Conservation (phyloP, 2,888 invertebrate species). For the Prionchulus punctatus region DNA sequence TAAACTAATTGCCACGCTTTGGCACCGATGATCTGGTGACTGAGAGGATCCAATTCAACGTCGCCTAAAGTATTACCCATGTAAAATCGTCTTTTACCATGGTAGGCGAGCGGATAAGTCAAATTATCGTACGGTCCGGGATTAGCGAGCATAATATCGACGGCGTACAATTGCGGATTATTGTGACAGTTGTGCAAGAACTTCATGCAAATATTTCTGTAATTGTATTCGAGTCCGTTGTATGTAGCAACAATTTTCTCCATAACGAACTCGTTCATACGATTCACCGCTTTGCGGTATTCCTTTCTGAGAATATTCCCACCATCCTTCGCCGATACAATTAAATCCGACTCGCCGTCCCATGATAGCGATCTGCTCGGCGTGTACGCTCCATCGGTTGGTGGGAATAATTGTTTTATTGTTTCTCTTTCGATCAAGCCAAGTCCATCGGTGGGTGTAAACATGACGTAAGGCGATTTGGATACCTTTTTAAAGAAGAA, state of each 20-base stretch:
- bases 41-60: neutral
- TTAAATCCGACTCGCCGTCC: conserved; percentile 37
- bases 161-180: neutral
- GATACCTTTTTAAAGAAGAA: neutral
- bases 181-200: neutral
- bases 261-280: conserved; percentile 24
- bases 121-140: neutral
- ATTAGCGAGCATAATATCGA: neutral
- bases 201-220: conserved; percentile 25
- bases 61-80: neutral
- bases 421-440: neutral
- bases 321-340: conserved; percentile 58
- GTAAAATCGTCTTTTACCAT: neutral
- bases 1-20: conserved; percentile 30
- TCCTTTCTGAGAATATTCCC: conserved; percentile 60
- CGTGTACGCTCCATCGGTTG: conserved; percentile 1
- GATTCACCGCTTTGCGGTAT: conserved; percentile 24
- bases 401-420: neutral
- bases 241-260: conserved; percentile 16
- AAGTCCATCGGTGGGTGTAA: conserved; percentile 2
- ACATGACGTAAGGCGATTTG: conserved; percentile 3
- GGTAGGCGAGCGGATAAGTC: neutral
- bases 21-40: conserved; percentile 12
- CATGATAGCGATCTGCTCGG: neutral
- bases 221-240: conserved; percentile 21